Conservation (phyloP, 2,888 invertebrate species). For the Cryptus viduatorius region DNA sequence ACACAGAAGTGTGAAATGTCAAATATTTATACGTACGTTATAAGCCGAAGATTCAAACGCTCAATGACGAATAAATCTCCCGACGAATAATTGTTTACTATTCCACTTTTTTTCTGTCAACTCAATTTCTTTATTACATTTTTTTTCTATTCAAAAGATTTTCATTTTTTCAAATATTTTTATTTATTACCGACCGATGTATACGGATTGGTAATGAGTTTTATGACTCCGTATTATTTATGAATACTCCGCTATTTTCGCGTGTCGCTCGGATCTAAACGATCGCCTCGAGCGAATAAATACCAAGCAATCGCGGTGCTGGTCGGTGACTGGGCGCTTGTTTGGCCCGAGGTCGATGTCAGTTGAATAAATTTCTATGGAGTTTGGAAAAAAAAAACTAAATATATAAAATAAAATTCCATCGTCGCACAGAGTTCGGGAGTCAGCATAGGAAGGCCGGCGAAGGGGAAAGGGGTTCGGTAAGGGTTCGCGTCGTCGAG, state of each 20-base stretch:
- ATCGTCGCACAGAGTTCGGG: neutral
- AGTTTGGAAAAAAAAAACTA: slow-evolving; percentile 68
- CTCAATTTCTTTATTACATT: neutral
- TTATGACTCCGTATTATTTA: slow-evolving; percentile 13
- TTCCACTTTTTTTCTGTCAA: too few species aligned
- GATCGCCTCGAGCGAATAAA: neutral
- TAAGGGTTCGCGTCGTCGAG: slow-evolving; percentile 22
- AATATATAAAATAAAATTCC: slow-evolving; percentile 19
- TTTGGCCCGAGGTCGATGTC: slow-evolving; percentile 45
- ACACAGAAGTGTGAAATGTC: too few species aligned
- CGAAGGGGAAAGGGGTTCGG: neutral
- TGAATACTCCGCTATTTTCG: slow-evolving; percentile 10
- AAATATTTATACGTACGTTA: too few species aligned
- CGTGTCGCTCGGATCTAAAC: slow-evolving; percentile 34
- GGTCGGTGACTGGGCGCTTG: neutral
- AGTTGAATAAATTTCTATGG: slow-evolving; percentile 61
- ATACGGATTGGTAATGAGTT: slow-evolving; percentile 42
- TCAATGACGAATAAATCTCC: too few species aligned
- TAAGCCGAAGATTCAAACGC: too few species aligned
- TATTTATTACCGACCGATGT: neutral
- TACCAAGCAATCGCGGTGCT: neutral
- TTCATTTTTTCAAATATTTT: neutral
- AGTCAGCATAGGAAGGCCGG: neutral
- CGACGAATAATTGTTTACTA: too few species aligned
- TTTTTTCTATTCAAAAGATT: neutral